Evolutionary conservation across 2,888 invertebrate species (phyloP).

Genomic region (Scaptomyza caliginosa): DNA sequence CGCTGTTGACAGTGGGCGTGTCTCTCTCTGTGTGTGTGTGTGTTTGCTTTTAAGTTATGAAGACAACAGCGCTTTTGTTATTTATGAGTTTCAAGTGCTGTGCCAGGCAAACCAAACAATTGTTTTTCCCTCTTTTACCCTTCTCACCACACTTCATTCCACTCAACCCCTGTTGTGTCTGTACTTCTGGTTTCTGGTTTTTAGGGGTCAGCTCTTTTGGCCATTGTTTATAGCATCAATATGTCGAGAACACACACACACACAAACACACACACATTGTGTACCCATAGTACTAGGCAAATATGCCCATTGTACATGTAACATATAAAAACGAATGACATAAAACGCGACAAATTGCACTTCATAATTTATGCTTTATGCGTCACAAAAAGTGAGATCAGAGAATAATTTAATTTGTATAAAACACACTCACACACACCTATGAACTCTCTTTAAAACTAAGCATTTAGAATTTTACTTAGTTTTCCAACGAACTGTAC

Average conservation of each 20-base stretch:
- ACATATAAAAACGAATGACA: conserved; percentile 18
- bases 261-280: neutral
- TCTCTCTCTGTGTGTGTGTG: conserved; percentile 57
- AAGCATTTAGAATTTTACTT: neutral
- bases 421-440: neutral
- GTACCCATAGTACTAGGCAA: neutral
- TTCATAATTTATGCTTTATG: conserved; percentile 59
- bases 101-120: neutral
- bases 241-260: conserved; percentile 13
- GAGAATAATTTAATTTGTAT: conserved; percentile 2
- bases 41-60: conserved; percentile 70
- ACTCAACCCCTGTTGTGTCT: conserved; percentile 2
- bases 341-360: conserved; percentile 57
- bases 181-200: conserved; percentile 45
- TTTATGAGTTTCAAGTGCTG: conserved; percentile 60
- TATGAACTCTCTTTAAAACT: no score
- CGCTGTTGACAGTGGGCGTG: conserved; percentile 44
- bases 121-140: neutral
- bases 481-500: no score
- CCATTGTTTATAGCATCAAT: conserved; percentile 64
- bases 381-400: conserved; percentile 35
- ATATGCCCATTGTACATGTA: conserved; percentile 29
- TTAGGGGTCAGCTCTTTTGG: conserved; percentile 64
- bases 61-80: conserved; percentile 49
- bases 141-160: neutral